Conservation (phyloP, 1,140 invertebrate species). For the Brachionus rotundiformis region DNA sequence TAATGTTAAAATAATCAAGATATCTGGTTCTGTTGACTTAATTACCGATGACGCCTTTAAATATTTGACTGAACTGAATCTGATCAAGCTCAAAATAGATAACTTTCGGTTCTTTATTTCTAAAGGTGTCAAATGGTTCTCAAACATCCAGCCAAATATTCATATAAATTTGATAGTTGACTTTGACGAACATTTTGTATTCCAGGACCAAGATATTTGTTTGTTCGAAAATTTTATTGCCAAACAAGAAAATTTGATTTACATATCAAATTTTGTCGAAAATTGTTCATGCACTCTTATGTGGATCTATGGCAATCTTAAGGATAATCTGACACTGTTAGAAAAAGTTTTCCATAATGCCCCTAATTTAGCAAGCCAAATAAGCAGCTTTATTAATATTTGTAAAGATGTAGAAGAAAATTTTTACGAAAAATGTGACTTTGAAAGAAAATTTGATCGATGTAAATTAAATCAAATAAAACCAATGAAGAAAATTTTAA, state of each 20-base stretch:
- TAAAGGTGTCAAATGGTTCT: neutral
- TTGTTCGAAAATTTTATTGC: neutral
- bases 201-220: neutral
- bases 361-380: too few relatives aligned
- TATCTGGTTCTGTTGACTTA: neutral
- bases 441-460: neutral
- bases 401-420: too few relatives aligned
- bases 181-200: neutral
- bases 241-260: neutral
- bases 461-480: neutral
- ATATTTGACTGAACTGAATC: neutral
- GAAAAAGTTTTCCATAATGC: too few relatives aligned
- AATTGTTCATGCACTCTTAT: neutral
- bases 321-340: neutral
- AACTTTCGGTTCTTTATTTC: neutral
- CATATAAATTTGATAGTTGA: neutral
- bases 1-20: neutral
- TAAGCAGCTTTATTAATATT: too few relatives aligned
- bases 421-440: neutral
- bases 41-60: neutral
- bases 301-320: neutral
- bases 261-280: neutral
- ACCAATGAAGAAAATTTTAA: neutral
- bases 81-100: neutral
- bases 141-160: neutral